Conservation (phyloP, 2,888 invertebrate genomes). For the Xanthostigma xanthostigma region DNA sequence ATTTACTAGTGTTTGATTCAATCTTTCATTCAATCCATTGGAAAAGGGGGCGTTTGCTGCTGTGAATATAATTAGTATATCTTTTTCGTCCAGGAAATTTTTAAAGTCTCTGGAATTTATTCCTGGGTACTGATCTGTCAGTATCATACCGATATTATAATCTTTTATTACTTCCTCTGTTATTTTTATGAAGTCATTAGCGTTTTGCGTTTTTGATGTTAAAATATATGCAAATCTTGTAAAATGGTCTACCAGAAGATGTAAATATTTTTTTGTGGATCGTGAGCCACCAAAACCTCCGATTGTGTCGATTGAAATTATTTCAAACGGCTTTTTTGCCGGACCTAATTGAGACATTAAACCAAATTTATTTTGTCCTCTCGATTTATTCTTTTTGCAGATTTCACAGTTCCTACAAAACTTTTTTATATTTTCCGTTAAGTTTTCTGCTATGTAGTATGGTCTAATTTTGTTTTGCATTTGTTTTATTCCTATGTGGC, state of each 20-base stretch:
- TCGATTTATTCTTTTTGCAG: slow-evolving; percentile 19
- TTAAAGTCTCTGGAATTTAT: slow-evolving; percentile 20
- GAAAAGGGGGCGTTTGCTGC: no score
- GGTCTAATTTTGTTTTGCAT: neutral
- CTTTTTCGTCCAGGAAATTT: slow-evolving; percentile 13
- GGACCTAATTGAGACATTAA: slow-evolving; percentile 14
- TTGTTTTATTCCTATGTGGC: no score
- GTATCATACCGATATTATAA: slow-evolving; percentile 14
- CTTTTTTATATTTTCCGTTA: slow-evolving; percentile 7
- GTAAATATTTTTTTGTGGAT: slow-evolving; percentile 20
- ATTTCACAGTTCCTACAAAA: slow-evolving; percentile 9
- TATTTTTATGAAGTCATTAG: slow-evolving; percentile 18
- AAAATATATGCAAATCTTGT: slow-evolving; percentile 18
- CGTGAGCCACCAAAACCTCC: slow-evolving; percentile 19
- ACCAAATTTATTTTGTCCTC: slow-evolving; percentile 13
- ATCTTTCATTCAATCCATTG: no score
- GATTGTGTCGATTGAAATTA: slow-evolving; percentile 19
- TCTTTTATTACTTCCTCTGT: slow-evolving; percentile 11
- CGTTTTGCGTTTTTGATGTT: slow-evolving; percentile 17
- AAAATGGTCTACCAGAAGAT: slow-evolving; percentile 19
- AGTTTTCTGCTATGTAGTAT: slow-evolving; percentile 3
- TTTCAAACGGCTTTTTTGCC: slow-evolving; percentile 16
- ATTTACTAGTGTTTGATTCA: no score
- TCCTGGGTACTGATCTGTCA: slow-evolving; percentile 20
- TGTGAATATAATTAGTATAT: slow-evolving; percentile 11